Percentiles rank a stretch among this genome's conserved stretches.
Evolutionary conservation across 92 coral and sea anemone species (phyloP).

Genomic region (Parazoanthus atlanticus): DNA sequence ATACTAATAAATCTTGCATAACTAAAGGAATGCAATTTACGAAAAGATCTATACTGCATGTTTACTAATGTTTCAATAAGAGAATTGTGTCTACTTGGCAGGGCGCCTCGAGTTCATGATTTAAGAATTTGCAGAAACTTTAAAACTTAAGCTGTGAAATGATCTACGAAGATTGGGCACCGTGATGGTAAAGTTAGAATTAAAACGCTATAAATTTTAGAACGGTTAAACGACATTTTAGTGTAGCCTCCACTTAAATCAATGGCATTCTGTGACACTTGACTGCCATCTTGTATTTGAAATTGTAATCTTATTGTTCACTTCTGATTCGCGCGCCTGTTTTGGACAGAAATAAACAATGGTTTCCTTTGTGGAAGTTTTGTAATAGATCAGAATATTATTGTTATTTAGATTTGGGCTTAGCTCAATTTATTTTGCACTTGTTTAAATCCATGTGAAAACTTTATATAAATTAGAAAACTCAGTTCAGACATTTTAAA

Average conservation of each 20-base stretch:
- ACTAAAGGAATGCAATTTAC: slow-evolving; percentile 26
- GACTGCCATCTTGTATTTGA: neutral
- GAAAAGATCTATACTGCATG: neutral
- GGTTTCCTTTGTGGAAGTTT: neutral
- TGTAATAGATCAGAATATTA: too few species aligned
- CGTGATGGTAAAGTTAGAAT: neutral
- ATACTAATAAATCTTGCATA: neutral
- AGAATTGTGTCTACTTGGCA: neutral
- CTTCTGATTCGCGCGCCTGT: slow-evolving; percentile 22
- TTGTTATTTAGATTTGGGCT: neutral
- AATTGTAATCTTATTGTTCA: neutral
- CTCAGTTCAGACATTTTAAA: neutral
- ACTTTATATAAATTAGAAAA: neutral
- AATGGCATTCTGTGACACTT: neutral
- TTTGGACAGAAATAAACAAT: slow-evolving; percentile 11
- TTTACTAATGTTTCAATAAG: neutral
- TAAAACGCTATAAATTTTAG: too few species aligned
- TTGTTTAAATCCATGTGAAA: neutral
- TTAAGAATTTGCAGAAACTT: neutral
- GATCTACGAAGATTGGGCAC: neutral
- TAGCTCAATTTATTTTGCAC: neutral
- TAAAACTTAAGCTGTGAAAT: neutral
- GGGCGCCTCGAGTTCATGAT: neutral
- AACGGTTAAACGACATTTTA: neutral
- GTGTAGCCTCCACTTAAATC: neutral